Base-by-base conservation (phyloP, 2,113 vertebrate species). In the Dasyprocta punctata region DNA sequence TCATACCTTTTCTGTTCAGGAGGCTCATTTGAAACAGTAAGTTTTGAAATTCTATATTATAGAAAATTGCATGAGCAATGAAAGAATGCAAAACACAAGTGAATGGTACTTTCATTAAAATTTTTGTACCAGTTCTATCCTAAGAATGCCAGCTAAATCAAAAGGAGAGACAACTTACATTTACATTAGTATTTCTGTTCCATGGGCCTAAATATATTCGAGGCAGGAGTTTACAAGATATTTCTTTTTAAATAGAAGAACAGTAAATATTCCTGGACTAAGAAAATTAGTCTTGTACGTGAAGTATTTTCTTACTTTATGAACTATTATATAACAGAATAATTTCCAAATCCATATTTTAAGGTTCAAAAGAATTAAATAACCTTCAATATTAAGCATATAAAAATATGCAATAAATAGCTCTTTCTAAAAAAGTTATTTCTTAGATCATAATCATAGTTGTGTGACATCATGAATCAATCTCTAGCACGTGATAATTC, bases 31-130 rank as follows among this genome's bases (percentile, higher is more conserved):
- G 36, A 95, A 83, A 93, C 3, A 65, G 2, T 36, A 26, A 26
- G 52, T 93, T 85, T 89, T 69, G 88, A 14, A 36, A 19, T 41
- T 89, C 28, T 0, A 58, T 95, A 93, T 87, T 92, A 71, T 69
- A 38, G 20, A 86, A 96, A 96, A 86, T 89, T 58, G 1, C 28
- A 60, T 63, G 19, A 95, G 52, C 11, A n/a, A 78, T 65, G 75
- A 75, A 49, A 90, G 13, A 54, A 91, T n/a, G 6, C 5, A 38
- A 94, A 87, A 24, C 11, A 81, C 38, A 87, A 92, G 28, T 41
- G 36, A 96, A 56, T 63, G 41, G 85, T 71, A 28, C 22, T 87
- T 96, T 81, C 26, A 93, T 60, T 95, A 65, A 95, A 83, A 63
- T 13, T 94, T 97, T 80, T 28, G 86, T 7, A 33, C 52, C 33